Base-by-base conservation (phyloP, 2,797 vertebrate species). In the Sebastes dallii region DNA sequence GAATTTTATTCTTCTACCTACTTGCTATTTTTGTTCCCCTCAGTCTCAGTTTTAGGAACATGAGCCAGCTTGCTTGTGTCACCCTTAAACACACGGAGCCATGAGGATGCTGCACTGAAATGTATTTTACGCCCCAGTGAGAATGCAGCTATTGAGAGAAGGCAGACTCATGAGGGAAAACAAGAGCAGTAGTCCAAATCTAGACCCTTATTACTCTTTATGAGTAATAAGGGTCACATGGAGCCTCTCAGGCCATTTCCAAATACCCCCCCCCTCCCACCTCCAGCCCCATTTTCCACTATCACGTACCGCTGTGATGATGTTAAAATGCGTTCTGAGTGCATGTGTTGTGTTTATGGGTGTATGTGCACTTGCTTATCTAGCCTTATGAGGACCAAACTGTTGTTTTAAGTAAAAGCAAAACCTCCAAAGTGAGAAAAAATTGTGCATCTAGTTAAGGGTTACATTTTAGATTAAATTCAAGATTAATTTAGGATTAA, bases 201-300 rank as follows among this genome's bases (percentile, higher is more conserved):
- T 66, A 64, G 69, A 84, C 27, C 24, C 66, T 66, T 78, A 85
- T 86, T 86, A 77, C 80, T 62, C 70, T 83, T 89, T 75, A 85
- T 81, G 85, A 86, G 86, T 78, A 89, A 88, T 78, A 78, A 78
- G 82, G 81, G 83, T 80, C 83, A 81, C 82, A 76, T 16, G 65
- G 39, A 88, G 70, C 68, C 81, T 87, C 82, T 88, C 73, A 56
- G 76, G 70, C 77, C 71, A 84, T 92, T 89, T 91, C 66, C 78
- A 83, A 89, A 91, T 72, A 90, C 77, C 77, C 74, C 24, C 6
- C 30, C 16, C 42, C 4, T 1, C 34, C 11, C 32, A 34, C 32
- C 32, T 11, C 34, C 34, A 13, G 0, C 36, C 36, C 46, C 71
- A 85, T 93, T 90, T 88, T 83, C 85, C 69, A 78, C 83, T 50